Conservation (phyloP, 2,113 vertebrate genomes). For the Platichthys stellatus region DNA sequence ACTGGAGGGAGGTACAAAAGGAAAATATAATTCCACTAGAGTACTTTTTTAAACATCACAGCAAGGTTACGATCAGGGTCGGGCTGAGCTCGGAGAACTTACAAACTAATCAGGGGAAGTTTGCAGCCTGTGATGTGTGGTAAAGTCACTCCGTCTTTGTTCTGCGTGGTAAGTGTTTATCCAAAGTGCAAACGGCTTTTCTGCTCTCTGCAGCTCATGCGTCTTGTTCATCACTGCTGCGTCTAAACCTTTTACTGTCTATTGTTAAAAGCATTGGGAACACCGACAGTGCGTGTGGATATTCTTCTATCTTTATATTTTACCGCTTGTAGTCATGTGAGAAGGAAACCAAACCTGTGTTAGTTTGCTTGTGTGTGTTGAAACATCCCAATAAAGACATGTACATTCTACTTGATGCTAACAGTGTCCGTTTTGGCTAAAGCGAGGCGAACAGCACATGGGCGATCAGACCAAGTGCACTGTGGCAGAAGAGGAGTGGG, state of each 20-base stretch:
- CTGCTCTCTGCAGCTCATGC: conserved; percentile 49
- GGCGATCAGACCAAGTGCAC: background rate
- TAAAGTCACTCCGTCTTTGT: conserved; percentile 20
- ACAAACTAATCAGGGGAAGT: conserved; percentile 40
- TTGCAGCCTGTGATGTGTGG: conserved; percentile 25
- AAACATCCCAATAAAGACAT: conserved; percentile 29
- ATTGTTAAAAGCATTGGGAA: conserved; percentile 44
- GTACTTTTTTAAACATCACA: conserved; percentile 48
- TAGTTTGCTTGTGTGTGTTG: background rate
- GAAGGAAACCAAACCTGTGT: conserved; percentile 5
- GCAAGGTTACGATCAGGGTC: conserved; percentile 32
- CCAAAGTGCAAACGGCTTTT: conserved; percentile 65
- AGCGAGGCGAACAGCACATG: conserved; percentile 52
- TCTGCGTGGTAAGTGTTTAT: conserved; percentile 21
- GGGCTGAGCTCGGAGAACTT: conserved; percentile 45
- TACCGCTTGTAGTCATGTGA: background rate
- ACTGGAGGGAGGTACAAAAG: conserved; percentile 31
- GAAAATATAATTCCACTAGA: conserved; percentile 48
- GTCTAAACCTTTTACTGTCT: conserved; percentile 28
- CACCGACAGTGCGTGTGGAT: conserved; percentile 23
- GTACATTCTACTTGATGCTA: conserved; percentile 55
- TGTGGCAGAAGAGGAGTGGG: conserved; percentile 1
- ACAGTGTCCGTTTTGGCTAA: conserved; percentile 40
- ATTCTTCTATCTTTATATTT: conserved; percentile 31
- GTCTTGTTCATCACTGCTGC: conserved; percentile 35